These are phyloP conservation scores for Acropora tenuis DNA, from an alignment of 64 coral and sea anemone species.

Conservation along the genomic window DNA sequence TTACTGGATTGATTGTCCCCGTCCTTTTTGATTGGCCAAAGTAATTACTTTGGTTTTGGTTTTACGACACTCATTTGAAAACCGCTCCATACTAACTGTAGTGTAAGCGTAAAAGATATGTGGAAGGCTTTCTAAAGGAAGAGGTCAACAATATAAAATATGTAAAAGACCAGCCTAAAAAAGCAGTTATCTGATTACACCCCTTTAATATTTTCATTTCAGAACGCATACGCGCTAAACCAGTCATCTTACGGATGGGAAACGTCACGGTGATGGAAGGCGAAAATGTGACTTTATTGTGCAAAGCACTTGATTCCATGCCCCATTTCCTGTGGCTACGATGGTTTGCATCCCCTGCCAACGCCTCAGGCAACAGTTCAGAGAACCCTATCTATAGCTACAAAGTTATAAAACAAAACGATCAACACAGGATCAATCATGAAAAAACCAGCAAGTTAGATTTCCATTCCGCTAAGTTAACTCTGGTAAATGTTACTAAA, in stretches of 20 bases:
- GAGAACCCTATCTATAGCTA: background rate
- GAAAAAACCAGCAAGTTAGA: conserved; percentile 28
- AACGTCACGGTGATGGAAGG: conserved; percentile 78
- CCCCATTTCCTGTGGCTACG: conserved; percentile 96
- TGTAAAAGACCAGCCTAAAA: background rate
- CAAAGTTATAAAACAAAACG: conserved; percentile 76
- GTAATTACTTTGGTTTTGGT: too few species aligned
- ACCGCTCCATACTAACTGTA: too few species aligned
- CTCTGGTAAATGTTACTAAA: conserved; percentile 76
- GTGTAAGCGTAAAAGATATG: too few species aligned
- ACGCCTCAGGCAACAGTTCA: conserved; percentile 47
- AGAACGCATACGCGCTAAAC: conserved; percentile 79
- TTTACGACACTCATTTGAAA: too few species aligned
- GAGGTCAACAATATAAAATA: too few species aligned
- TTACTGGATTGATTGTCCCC: too few species aligned
- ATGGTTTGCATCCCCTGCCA: conserved; percentile 34
- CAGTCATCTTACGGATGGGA: conserved; percentile 57
- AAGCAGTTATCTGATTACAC: background rate
- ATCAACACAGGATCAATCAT: conserved; percentile 22
- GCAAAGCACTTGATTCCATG: conserved; percentile 78
- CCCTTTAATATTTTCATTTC: background rate
- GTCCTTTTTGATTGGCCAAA: too few species aligned
- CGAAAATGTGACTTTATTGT: conserved; percentile 75
- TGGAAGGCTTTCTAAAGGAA: too few species aligned
- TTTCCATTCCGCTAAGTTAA: conserved; percentile 76